A percentile compares a stretch with the other conserved stretches of the same genome.
Conservation (phyloP, 1,140 invertebrate species). For the Wasmannia auropunctata region DNA sequence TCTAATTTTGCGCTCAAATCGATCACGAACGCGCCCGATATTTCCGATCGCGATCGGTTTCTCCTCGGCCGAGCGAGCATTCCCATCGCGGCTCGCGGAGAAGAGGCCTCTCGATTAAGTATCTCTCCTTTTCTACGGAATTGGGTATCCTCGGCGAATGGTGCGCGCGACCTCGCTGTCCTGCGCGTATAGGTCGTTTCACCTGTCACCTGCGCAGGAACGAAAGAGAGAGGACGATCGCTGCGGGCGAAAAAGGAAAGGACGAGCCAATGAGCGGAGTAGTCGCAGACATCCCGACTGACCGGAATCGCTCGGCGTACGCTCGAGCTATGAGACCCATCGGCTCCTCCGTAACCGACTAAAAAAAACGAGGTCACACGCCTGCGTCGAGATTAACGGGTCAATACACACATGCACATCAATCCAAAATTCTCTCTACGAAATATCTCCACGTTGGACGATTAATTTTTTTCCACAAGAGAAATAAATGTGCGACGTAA, state of each 20-base stretch:
- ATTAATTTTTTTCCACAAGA: background rate
- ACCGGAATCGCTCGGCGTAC: constrained; percentile 53
- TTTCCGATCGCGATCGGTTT: constrained; percentile 44
- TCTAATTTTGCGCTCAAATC: constrained; percentile 15
- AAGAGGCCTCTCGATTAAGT: constrained; percentile 59
- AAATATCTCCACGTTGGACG: background rate
- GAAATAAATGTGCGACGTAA: background rate
- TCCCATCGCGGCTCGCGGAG: constrained; percentile 55
- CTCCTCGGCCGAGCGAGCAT: constrained; percentile 35
- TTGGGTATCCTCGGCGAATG: constrained; percentile 71
- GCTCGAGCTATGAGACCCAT: background rate
- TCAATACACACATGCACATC: constrained; percentile 10
- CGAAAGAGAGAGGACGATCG: constrained; percentile 73
- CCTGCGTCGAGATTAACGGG: background rate
- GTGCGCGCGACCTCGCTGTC: constrained; percentile 70
- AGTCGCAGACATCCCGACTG: constrained; percentile 37
- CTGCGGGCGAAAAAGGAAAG: constrained; percentile 69
- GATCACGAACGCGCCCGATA: constrained; percentile 28
- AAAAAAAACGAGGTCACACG: constrained; percentile 34
- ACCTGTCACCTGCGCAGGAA: constrained; percentile 74
- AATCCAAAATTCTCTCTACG: constrained; percentile 15
- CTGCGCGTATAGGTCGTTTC: constrained; percentile 75
- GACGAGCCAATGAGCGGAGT: constrained; percentile 50
- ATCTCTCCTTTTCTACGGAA: constrained; percentile 71
- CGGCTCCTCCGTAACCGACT: background rate